phyloP scores from a whole-genome alignment of 64 coral and sea anemone genomes.

The Acropora tenuis region DNA sequence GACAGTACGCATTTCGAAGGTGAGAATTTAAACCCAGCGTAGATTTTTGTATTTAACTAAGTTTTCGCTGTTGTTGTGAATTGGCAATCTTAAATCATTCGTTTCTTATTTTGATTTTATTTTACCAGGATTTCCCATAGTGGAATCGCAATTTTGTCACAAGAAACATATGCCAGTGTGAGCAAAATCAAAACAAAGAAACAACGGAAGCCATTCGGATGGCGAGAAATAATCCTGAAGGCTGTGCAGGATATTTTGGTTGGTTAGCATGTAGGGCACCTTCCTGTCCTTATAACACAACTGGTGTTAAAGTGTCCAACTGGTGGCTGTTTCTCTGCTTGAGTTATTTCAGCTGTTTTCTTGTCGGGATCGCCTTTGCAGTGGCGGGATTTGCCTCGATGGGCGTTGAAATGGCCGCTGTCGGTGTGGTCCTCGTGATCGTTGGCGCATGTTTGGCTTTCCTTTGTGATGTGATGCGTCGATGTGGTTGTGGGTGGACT shows the following conservation, averaged over 20 bases:
- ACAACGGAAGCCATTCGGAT: neutral
- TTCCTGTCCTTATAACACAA: conserved; percentile 18
- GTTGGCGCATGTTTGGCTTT: conserved; percentile 43
- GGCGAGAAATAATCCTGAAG: conserved; percentile 3
- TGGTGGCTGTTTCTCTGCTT: conserved; percentile 46
- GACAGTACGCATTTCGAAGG: neutral
- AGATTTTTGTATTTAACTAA: neutral
- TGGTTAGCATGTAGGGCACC: neutral
- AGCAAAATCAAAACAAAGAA: neutral
- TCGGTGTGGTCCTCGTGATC: conserved; percentile 23
- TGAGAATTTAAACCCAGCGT: neutral
- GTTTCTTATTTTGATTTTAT: neutral
- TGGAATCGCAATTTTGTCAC: neutral
- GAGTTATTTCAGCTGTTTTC: neutral
- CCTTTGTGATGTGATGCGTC: conserved; percentile 2
- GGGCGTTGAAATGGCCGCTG: conserved; percentile 33
- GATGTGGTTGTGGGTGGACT: conserved; percentile 11
- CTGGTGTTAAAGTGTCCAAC: neutral
- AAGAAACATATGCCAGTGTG: neutral
- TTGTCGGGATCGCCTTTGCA: conserved; percentile 13
- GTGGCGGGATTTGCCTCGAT: conserved; percentile 20
- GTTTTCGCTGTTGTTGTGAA: neutral
- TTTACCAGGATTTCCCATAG: neutral
- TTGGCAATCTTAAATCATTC: neutral
- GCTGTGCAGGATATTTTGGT: neutral